Conservation (phyloP, 2,797 vertebrate genomes). For the Xiphorhynchus erythropygius region DNA sequence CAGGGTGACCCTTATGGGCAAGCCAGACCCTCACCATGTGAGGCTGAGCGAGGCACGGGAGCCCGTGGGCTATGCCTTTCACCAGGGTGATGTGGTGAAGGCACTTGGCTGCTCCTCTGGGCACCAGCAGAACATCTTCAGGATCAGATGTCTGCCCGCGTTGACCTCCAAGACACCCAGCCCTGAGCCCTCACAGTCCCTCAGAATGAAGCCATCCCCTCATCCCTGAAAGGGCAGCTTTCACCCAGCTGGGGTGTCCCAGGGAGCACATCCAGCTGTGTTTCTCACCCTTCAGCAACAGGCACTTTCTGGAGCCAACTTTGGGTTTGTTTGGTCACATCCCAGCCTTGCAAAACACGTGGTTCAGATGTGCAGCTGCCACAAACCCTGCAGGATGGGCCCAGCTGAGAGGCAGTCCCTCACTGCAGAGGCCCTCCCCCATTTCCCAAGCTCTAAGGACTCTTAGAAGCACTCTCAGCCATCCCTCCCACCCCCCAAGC, state of each 20-base stretch:
- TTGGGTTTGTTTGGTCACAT: neutral
- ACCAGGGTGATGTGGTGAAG: neutral
- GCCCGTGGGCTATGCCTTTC: neutral
- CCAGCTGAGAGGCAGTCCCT: neutral
- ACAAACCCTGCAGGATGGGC: neutral
- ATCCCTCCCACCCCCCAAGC: accelerated
- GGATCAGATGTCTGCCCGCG: neutral
- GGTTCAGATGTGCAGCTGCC: accelerated
- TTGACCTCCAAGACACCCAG: neutral
- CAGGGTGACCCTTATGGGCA: neutral
- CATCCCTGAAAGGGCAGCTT: neutral
- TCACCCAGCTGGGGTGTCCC: neutral
- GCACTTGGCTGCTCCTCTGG: neutral
- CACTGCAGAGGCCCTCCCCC: neutral
- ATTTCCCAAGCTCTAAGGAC: accelerated
- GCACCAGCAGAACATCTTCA: neutral
- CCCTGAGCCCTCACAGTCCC: neutral
- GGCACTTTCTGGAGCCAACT: neutral
- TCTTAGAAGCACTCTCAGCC: neutral
- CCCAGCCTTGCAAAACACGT: neutral
- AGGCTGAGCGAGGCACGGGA: neutral
- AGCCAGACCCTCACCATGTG: neutral
- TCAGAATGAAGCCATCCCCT: neutral
- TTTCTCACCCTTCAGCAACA: neutral
- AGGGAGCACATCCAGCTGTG: neutral